phyloP scores from a whole-genome alignment of 1,140 invertebrate species.

The Phenacoccus solenopsis region DNA sequence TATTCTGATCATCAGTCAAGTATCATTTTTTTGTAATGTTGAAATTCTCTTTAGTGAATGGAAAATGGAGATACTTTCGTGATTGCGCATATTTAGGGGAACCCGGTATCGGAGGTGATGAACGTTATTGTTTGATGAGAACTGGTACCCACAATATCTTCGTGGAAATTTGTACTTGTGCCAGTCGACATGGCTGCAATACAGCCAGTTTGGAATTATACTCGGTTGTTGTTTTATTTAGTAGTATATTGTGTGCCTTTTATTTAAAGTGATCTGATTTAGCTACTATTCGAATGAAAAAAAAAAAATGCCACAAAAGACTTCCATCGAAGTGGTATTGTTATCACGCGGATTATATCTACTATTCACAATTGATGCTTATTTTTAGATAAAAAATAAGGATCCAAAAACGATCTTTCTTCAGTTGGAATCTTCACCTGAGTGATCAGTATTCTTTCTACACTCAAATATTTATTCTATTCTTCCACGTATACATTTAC shows the following conservation, averaged over 20 bases:
- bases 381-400: no score
- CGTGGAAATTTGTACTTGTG: conserved; percentile 85
- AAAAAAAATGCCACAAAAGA: no score
- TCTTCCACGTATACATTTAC: no score
- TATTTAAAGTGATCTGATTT: conserved; percentile 1
- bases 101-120: conserved; percentile 76
- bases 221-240: neutral
- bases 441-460: no score
- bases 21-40: neutral
- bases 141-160: conserved; percentile 88
- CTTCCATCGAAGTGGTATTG: no score
- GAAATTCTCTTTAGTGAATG: conserved; percentile 55
- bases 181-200: conserved; percentile 85
- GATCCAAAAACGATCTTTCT: no score
- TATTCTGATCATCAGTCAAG: conserved; percentile 13
- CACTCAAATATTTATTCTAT: no score
- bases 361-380: no score
- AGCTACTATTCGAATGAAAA: no score
- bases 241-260: conserved; percentile 7
- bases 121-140: conserved; percentile 78
- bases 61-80: conserved; percentile 79
- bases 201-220: conserved; percentile 31
- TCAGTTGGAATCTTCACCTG: no score
- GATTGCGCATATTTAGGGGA: conserved; percentile 82
- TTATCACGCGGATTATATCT: no score